Conservation (phyloP, 2,888 invertebrate species). For the Cyclophora punctaria region DNA sequence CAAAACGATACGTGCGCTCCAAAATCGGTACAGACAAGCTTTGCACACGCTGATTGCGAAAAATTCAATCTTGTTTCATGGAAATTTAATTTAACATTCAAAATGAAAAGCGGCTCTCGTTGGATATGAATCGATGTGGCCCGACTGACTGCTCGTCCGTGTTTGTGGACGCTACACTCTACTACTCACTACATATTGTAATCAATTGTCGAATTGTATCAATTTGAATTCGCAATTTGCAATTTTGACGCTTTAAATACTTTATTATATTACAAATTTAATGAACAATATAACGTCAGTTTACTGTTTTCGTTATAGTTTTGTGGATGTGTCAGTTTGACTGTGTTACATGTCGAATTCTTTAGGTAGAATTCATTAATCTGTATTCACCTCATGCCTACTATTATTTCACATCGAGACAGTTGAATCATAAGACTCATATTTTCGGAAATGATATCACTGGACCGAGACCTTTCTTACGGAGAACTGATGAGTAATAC, state of each 20-base stretch:
- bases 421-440: slow-evolving; percentile 1
- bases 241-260: slow-evolving; percentile 54
- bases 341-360: not conserved
- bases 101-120: slow-evolving; percentile 69
- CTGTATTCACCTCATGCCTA: too few species aligned
- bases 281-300: too few species aligned
- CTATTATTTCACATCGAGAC: not conserved
- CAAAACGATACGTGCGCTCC: slow-evolving; percentile 23
- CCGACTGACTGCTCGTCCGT: slow-evolving; percentile 65
- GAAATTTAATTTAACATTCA: slow-evolving; percentile 75
- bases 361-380: too few species aligned
- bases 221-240: slow-evolving; percentile 66
- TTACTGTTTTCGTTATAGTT: slow-evolving; percentile 19
- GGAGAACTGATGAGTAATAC: slow-evolving; percentile 13
- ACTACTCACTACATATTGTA: slow-evolving; percentile 65
- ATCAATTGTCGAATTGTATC: slow-evolving; percentile 70
- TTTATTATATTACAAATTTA: too few species aligned
- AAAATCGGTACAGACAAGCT: slow-evolving; percentile 43
- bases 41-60: slow-evolving; percentile 68
- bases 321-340: too few species aligned
- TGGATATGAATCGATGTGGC: slow-evolving; percentile 69
- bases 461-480: slow-evolving; percentile 8
- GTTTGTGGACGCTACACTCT: slow-evolving; percentile 64
- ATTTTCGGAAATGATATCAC: slow-evolving; percentile 17
- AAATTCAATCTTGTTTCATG: slow-evolving; percentile 75